phyloP scores from a whole-genome alignment of 2,113 vertebrate species.

The Hyperopisus bebe region DNA sequence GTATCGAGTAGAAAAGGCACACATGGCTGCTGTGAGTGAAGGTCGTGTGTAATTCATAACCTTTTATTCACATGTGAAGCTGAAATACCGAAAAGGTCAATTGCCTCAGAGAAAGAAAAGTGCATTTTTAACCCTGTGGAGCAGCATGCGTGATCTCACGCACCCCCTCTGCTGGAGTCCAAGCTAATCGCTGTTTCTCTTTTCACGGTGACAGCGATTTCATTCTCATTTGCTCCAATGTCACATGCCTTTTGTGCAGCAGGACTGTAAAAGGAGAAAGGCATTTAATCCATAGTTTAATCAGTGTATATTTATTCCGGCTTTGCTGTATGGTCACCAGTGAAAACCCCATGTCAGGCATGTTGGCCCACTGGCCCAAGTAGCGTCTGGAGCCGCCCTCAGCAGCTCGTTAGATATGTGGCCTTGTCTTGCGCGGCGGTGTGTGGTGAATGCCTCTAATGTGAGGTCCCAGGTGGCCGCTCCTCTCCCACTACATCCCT shows the following conservation, averaged over 20 bases:
- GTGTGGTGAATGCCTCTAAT: not conserved
- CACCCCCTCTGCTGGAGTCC: not conserved
- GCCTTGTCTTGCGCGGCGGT: not conserved
- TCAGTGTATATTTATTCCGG: not conserved
- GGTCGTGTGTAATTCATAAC: not conserved
- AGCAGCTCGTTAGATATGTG: not conserved
- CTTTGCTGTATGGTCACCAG: not conserved
- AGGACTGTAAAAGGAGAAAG: not conserved
- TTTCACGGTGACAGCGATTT: not conserved
- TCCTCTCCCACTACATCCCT: not conserved
- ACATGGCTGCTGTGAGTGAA: not conserved
- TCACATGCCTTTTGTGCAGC: not conserved
- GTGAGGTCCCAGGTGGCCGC: not conserved
- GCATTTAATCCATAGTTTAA: conserved; percentile 10
- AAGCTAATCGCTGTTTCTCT: not conserved
- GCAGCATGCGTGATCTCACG: not conserved
- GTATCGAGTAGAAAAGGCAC: not conserved
- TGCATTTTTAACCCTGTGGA: conserved; percentile 1
- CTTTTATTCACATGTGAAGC: not conserved
- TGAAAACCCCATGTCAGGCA: not conserved
- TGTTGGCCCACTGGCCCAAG: not conserved
- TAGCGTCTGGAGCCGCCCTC: too few species aligned
- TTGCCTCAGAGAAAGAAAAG: not conserved
- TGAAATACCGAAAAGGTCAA: not conserved
- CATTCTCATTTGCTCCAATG: not conserved